These are phyloP conservation scores for Incurvaria masculella DNA, from an alignment of 2,888 invertebrate species.

Conservation along the genomic window DNA sequence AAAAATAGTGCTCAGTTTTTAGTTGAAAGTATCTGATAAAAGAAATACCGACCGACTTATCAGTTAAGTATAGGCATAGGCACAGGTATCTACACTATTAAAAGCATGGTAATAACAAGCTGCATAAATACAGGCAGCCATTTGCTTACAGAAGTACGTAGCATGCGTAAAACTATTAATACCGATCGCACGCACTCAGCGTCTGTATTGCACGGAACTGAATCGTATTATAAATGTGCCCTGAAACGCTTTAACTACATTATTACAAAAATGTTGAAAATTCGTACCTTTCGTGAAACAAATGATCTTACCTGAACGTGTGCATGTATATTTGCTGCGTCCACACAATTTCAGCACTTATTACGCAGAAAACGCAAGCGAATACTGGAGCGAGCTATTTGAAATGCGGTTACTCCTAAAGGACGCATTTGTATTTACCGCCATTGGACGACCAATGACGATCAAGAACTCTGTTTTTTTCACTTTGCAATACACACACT, in stretches of 20 bases:
- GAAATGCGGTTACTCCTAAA: slow-evolving; percentile 33
- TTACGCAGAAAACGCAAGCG: slow-evolving; percentile 47
- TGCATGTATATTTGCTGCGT: slow-evolving; percentile 36
- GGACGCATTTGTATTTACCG: slow-evolving; percentile 45
- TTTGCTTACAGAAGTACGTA: slow-evolving; percentile 55
- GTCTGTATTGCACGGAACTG: too few species aligned
- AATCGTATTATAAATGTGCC: too few species aligned
- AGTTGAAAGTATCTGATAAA: too few species aligned
- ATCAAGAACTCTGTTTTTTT: slow-evolving; percentile 41
- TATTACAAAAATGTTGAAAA: too few species aligned
- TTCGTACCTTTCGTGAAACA: too few species aligned
- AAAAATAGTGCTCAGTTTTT: too few species aligned
- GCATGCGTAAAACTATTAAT: slow-evolving; percentile 30
- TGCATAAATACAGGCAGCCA: slow-evolving; percentile 46
- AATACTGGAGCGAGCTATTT: slow-evolving; percentile 38
- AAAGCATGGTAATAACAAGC: too few species aligned
- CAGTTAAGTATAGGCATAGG: too few species aligned
- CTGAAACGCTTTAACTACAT: too few species aligned
- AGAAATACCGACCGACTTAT: too few species aligned
- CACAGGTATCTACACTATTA: too few species aligned
- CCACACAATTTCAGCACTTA: slow-evolving; percentile 57
- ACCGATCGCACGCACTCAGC: too few species aligned
- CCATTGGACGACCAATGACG: slow-evolving; percentile 37
- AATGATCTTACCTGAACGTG: not conserved
- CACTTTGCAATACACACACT: slow-evolving; percentile 25